These are phyloP conservation scores for Eupelmus urozonus DNA, from an alignment of 2,888 invertebrate species.

Conservation along the genomic window DNA sequence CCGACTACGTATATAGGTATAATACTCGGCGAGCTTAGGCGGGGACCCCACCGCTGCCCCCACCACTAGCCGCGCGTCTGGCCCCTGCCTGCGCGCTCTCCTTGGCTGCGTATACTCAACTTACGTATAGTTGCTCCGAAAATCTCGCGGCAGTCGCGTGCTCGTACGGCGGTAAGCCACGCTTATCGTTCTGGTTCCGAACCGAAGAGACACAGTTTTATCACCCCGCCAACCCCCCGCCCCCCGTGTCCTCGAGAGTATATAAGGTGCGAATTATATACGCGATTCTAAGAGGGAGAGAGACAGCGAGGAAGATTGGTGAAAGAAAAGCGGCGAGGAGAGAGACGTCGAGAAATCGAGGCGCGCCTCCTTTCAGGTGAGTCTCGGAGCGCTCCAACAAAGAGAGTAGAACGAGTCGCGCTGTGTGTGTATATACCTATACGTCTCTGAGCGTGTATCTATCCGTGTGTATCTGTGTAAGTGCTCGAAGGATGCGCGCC, in stretches of 20 bases:
- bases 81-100: too few species aligned
- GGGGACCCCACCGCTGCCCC: neutral
- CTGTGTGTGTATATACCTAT: neutral
- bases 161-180: neutral
- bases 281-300: neutral
- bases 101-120: neutral
- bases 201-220: too few species aligned
- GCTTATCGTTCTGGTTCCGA: neutral
- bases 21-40: too few species aligned
- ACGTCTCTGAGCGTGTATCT: constrained; percentile 5
- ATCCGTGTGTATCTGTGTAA: neutral
- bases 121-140: constrained; percentile 30
- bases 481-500: neutral
- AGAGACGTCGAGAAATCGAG: constrained; percentile 7
- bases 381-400: constrained; percentile 21
- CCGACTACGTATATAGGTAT: too few species aligned
- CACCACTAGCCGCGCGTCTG: neutral
- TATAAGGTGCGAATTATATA: neutral
- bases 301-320: too few species aligned
- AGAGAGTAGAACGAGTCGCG: constrained; percentile 22
- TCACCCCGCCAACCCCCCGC: too few species aligned
- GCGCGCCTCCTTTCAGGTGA: constrained; percentile 50
- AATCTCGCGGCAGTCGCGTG: constrained; percentile 8
- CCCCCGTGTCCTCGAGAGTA: neutral
- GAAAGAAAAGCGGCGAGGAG: neutral